These are phyloP conservation scores for Propithecus coquereli DNA, from an alignment of 2,113 vertebrate species.

Conservation along the genomic window DNA sequence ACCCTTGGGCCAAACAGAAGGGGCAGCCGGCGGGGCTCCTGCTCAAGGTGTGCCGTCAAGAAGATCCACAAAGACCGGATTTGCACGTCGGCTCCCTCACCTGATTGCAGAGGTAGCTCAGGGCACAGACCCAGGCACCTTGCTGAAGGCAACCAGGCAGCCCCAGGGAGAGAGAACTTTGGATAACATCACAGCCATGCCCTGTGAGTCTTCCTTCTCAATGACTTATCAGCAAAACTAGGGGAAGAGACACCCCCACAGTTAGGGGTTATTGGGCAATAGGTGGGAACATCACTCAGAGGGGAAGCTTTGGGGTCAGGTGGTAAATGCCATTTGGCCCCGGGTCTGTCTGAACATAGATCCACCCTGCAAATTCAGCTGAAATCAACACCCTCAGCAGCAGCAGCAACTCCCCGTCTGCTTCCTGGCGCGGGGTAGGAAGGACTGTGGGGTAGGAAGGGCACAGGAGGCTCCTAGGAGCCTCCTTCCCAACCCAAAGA, in stretches of 20 bases:
- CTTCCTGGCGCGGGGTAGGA: not conserved
- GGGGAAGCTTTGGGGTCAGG: not conserved
- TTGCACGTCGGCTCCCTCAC: too few relatives aligned
- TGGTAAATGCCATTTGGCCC: not conserved
- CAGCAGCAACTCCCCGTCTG: not conserved
- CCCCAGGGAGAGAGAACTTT: not conserved
- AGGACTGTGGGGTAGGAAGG: not conserved
- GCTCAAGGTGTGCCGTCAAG: not conserved
- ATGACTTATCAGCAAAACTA: not conserved
- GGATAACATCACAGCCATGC: too few relatives aligned
- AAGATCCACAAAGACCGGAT: not conserved
- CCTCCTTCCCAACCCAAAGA: not conserved
- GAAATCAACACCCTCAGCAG: not conserved
- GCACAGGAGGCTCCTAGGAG: not conserved
- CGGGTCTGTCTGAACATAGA: not conserved
- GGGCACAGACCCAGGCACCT: not conserved
- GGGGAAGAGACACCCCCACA: not conserved
- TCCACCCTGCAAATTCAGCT: not conserved
- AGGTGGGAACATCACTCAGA: not conserved
- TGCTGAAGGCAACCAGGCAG: not conserved
- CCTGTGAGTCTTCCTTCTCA: not conserved
- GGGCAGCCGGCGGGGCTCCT: not conserved
- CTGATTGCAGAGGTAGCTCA: not conserved
- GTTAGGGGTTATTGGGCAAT: not conserved
- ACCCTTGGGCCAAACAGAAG: not conserved